Conservation (phyloP, 1,140 invertebrate species). For the Campoletis sonorensis region DNA sequence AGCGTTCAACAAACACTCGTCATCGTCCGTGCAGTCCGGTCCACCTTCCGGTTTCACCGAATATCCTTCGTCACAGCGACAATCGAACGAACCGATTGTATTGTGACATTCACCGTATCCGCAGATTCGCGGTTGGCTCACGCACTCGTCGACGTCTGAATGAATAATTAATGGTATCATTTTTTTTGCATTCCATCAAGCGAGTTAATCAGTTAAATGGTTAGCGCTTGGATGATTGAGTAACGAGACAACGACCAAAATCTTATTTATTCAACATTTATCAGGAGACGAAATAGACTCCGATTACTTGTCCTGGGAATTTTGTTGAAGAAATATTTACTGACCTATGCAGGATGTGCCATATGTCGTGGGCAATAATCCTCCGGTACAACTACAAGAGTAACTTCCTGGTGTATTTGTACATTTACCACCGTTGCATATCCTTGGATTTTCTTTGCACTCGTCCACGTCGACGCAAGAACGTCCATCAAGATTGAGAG, state of each 20-base stretch:
- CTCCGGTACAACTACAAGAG: slow-evolving; percentile 86
- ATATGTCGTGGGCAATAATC: slow-evolving; percentile 83
- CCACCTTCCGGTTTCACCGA: slow-evolving; percentile 87
- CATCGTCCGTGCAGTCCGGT: slow-evolving; percentile 87
- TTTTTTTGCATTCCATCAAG: neutral
- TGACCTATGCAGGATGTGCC: slow-evolving; percentile 83
- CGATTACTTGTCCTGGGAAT: neutral
- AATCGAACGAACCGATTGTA: slow-evolving; percentile 89
- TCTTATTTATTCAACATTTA: no score
- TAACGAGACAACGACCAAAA: no score
- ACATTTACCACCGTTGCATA: slow-evolving; percentile 91
- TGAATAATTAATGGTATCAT: neutral
- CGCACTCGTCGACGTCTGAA: slow-evolving; percentile 85
- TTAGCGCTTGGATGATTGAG: no score
- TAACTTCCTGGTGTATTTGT: slow-evolving; percentile 87
- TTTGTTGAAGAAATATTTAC: slow-evolving; percentile 36
- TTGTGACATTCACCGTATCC: slow-evolving; percentile 87
- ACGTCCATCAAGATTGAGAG: slow-evolving; percentile 80
- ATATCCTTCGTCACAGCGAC: slow-evolving; percentile 87
- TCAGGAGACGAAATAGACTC: no score
- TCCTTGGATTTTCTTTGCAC: slow-evolving; percentile 86
- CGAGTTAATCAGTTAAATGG: no score
- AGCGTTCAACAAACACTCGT: slow-evolving; percentile 89
- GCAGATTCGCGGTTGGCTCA: slow-evolving; percentile 83
- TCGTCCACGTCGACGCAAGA: slow-evolving; percentile 85